phyloP scores from a whole-genome alignment of 23 tunicate genomes.

The Halocynthia aurantium region DNA sequence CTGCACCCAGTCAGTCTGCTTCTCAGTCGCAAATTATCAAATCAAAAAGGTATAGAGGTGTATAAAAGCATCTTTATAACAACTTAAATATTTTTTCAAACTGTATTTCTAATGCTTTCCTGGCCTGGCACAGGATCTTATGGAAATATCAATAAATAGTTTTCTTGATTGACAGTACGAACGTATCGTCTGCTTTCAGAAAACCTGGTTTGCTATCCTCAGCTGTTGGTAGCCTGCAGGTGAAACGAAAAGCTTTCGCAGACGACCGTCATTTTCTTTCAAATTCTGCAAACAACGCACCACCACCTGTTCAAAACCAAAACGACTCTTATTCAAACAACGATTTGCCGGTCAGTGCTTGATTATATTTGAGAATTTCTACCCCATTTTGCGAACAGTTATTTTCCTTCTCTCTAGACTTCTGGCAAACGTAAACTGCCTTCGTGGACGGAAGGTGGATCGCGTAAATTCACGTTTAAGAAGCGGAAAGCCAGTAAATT shows the following conservation, averaged over 20 bases:
- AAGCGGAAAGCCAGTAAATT: constrained; percentile 14
- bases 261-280: constrained; percentile 6
- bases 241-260: constrained; percentile 2
- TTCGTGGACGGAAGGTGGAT: constrained; percentile 17
- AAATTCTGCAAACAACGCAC: neutral
- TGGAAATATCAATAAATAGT: neutral
- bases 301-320: neutral
- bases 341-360: neutral
- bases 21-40: neutral
- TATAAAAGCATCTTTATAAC: neutral
- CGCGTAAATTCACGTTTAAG: constrained; percentile 4
- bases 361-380: no score
- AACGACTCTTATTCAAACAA: neutral
- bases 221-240: neutral
- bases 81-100: neutral
- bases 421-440: constrained; percentile 14
- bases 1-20: neutral
- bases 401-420: neutral
- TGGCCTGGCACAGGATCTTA: neutral
- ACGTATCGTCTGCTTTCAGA: neutral
- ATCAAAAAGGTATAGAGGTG: no score
- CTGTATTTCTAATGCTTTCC: neutral
- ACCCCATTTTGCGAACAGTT: neutral
- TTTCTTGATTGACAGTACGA: neutral
- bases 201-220: constrained; percentile 4